Conservation (phyloP, 2,888 invertebrate genomes). For the Ichneumoninae sp. region DNA sequence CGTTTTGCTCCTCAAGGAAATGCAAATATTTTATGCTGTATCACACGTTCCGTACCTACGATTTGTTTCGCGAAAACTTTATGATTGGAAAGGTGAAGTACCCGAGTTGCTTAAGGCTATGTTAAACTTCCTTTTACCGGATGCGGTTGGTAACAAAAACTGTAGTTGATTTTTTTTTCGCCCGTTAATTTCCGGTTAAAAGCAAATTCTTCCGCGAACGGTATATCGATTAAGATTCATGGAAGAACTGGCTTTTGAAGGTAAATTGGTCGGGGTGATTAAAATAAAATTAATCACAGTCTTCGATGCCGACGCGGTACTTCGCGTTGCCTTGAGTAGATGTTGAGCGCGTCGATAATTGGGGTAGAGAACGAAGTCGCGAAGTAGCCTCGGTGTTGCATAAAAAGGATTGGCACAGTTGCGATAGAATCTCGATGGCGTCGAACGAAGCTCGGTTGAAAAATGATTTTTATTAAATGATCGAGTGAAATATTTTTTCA, state of each 20-base stretch:
- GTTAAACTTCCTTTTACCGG: not conserved
- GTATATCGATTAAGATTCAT: not conserved
- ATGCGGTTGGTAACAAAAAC: not conserved
- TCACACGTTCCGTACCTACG: not conserved
- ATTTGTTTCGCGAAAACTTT: not conserved
- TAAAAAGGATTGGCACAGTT: conserved; percentile 3
- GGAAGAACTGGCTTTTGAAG: not conserved
- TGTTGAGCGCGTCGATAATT: not conserved
- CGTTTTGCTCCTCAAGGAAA: not conserved
- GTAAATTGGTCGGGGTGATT: not conserved
- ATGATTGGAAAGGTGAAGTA: not conserved
- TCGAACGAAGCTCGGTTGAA: not conserved
- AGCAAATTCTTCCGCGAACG: no score
- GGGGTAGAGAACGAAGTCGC: not conserved
- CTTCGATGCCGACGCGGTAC: not conserved
- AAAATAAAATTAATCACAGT: not conserved
- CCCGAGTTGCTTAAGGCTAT: not conserved
- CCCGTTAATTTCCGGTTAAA: no score
- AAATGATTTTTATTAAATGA: not conserved
- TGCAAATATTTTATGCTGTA: not conserved
- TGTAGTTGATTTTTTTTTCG: not conserved
- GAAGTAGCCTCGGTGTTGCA: not conserved
- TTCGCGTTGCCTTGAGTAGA: not conserved
- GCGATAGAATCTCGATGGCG: not conserved
- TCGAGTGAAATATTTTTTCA: not conserved